A percentile compares a stretch with the other conserved stretches of the same genome.
These are phyloP conservation scores for Chaetogeoica ovagalla DNA, from an alignment of 2,888 invertebrate species.

Conservation along the genomic window DNA sequence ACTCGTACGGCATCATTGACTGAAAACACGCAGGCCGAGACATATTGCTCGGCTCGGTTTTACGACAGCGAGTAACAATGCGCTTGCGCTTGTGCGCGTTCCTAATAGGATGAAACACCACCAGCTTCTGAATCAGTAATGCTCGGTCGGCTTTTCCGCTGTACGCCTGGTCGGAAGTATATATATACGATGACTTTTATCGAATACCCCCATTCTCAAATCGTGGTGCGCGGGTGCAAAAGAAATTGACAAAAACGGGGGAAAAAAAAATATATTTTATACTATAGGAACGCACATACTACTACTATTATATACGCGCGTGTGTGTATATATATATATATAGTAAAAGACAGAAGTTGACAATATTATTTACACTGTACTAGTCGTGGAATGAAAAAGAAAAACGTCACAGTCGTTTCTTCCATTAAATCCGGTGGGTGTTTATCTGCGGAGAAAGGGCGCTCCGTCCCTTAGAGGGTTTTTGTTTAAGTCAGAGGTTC, in stretches of 20 bases:
- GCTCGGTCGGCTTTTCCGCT: not conserved
- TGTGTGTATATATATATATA: not conserved
- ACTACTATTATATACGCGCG: no score
- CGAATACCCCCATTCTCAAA: no score
- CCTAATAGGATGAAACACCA: not conserved
- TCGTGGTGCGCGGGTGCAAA: no score
- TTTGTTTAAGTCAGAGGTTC: no score
- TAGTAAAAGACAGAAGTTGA: not conserved
- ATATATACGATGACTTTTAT: slow-evolving; percentile 9
- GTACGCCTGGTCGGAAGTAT: not conserved
- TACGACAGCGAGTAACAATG: not conserved
- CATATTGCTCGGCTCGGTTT: slow-evolving; percentile 10
- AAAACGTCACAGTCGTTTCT: no score
- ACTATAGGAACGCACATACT: not conserved
- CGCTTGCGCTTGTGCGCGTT: not conserved
- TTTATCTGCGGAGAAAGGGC: no score
- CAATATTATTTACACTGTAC: not conserved
- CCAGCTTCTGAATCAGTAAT: not conserved
- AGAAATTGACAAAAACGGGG: not conserved
- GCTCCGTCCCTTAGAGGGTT: no score
- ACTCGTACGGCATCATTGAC: not conserved
- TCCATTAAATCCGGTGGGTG: no score
- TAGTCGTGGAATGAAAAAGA: not conserved
- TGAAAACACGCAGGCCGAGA: not conserved
- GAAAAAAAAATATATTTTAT: not conserved